Percentiles rank a stretch among this genome's conserved stretches.
Evolutionary conservation across 1,140 invertebrate species (phyloP).

Genomic region (Saccostrea echinata): DNA sequence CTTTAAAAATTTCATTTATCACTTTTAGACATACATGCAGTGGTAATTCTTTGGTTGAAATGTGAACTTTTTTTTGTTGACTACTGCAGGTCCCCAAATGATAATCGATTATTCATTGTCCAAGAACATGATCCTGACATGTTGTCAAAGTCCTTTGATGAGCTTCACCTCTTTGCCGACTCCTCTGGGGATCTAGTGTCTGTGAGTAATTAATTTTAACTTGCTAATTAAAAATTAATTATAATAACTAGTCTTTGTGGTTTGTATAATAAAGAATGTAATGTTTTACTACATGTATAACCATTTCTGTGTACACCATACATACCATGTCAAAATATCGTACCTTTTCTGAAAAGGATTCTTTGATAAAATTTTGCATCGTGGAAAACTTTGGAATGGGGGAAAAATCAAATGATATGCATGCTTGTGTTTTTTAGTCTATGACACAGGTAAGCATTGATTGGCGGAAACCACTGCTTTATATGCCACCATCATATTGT

Average conservation of each 20-base stretch:
- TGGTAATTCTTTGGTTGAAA: no score
- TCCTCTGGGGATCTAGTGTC: slow-evolving; percentile 78
- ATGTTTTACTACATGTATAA: no score
- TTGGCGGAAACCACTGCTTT: not conserved
- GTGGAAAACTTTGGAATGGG: not conserved
- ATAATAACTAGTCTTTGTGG: not conserved
- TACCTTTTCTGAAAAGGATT: not conserved
- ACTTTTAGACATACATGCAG: no score
- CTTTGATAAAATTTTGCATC: not conserved
- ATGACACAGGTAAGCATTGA: slow-evolving; percentile 32
- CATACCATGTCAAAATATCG: no score
- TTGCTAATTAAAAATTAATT: not conserved
- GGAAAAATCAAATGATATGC: not conserved
- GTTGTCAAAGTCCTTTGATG: slow-evolving; percentile 90
- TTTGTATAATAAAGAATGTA: slow-evolving; percentile 4
- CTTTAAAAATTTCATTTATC: no score
- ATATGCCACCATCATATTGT: not conserved
- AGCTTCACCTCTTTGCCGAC: slow-evolving; percentile 89
- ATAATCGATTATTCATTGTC: slow-evolving; percentile 87
- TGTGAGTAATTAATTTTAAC: slow-evolving; percentile 66
- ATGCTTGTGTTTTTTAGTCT: slow-evolving; percentile 36
- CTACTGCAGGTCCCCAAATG: slow-evolving; percentile 84
- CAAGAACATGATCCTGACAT: slow-evolving; percentile 85
- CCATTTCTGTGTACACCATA: no score
- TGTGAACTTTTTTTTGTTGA: slow-evolving; percentile 51